Conservation (phyloP, 2,113 vertebrate genomes). For the cat (Felis catus) region DNA sequence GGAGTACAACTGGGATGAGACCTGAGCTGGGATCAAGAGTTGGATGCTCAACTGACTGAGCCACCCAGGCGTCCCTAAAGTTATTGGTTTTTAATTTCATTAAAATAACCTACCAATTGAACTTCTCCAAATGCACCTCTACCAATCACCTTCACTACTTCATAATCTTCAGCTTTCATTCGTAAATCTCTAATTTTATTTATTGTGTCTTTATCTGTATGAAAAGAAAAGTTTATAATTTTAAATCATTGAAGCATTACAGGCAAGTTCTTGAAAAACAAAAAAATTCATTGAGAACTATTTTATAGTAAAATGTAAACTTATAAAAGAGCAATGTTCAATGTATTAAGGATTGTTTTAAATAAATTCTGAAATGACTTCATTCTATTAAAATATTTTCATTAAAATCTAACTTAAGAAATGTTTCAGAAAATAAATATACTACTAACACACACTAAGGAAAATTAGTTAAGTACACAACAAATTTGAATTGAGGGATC, state of each 20-base stretch:
- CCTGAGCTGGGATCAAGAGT: too few species aligned
- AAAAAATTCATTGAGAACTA: conserved; percentile 39
- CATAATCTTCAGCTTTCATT: conserved; percentile 99
- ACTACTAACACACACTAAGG: background rate
- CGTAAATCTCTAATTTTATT: conserved; percentile 97
- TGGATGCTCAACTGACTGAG: too few species aligned
- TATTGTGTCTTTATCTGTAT: conserved; percentile 96
- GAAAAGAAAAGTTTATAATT: conserved; percentile 72
- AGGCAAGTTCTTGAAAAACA: conserved; percentile 25
- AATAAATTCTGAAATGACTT: conserved; percentile 54
- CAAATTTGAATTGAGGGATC: conserved; percentile 14
- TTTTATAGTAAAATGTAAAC: background rate
- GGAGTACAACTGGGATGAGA: too few species aligned
- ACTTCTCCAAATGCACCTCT: conserved; percentile 99
- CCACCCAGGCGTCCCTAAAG: too few species aligned
- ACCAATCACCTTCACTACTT: conserved; percentile 99
- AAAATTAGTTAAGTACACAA: conserved; percentile 33
- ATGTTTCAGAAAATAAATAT: conserved; percentile 37
- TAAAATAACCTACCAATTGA: conserved; percentile 92
- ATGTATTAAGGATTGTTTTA: conserved; percentile 6
- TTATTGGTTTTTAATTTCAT: background rate
- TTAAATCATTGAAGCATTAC: conserved; percentile 63
- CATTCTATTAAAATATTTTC: conserved; percentile 16
- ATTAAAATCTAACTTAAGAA: background rate
- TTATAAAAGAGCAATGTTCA: conserved; percentile 40